These are phyloP conservation scores for Drosophila pseudoobscura DNA, from an alignment of 1,140 invertebrate species.

Conservation along the genomic window DNA sequence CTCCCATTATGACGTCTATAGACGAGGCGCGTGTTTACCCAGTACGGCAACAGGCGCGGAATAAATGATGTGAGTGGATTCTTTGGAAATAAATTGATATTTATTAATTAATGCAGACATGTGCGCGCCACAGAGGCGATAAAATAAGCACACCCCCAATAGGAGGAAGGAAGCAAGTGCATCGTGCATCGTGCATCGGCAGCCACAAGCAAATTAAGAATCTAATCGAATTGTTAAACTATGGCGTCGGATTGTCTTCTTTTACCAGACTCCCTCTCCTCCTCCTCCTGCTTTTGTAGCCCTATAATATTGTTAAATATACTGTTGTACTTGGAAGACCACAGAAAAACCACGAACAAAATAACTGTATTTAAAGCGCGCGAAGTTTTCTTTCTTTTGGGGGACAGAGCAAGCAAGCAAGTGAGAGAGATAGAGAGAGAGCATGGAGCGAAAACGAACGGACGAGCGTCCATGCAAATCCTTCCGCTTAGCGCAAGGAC, in stretches of 20 bases:
- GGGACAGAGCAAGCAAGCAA: slow-evolving; percentile 6
- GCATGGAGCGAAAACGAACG: slow-evolving; percentile 10
- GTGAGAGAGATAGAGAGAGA: background rate
- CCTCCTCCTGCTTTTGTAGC: background rate
- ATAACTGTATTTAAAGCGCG: background rate
- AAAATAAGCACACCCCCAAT: slow-evolving; percentile 20
- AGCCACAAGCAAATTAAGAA: background rate
- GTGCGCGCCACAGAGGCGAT: slow-evolving; percentile 26
- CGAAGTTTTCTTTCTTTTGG: slow-evolving; percentile 10
- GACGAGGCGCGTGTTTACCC: slow-evolving; percentile 42
- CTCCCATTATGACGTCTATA: slow-evolving; percentile 41
- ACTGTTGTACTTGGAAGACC: background rate
- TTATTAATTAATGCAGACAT: slow-evolving; percentile 63
- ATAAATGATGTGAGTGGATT: slow-evolving; percentile 46
- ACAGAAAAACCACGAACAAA: background rate
- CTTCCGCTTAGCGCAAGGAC: slow-evolving; percentile 61
- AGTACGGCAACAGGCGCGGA: slow-evolving; percentile 18
- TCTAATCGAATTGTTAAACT: slow-evolving; percentile 3
- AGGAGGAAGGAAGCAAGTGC: slow-evolving; percentile 18
- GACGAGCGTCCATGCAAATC: slow-evolving; percentile 41
- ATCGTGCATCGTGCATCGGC: slow-evolving; percentile 10
- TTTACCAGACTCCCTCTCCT: slow-evolving; percentile 35
- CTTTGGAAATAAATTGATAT: slow-evolving; percentile 51
- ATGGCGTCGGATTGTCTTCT: slow-evolving; percentile 25
- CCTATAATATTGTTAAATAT: background rate